These are phyloP conservation scores for Phoebastria nigripes DNA, from an alignment of 2,797 vertebrate species.

Conservation along the genomic window DNA sequence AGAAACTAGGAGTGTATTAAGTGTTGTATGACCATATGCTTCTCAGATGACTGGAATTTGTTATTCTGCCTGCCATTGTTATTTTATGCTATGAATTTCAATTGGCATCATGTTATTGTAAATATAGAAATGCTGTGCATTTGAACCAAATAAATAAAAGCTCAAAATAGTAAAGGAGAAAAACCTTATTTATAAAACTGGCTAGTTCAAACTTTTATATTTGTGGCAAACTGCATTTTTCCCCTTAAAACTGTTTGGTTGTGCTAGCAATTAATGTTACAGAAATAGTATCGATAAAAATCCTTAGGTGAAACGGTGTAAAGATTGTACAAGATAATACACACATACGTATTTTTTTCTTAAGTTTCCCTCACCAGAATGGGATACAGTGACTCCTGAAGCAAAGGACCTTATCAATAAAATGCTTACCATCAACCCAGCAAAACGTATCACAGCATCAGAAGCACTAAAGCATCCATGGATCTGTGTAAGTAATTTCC, in stretches of 20 bases:
- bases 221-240: background rate
- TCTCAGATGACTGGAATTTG: background rate
- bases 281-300: background rate
- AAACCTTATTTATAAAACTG: background rate
- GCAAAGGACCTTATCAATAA: constrained; percentile 99
- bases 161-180: background rate
- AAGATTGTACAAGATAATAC: background rate
- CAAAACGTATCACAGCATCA: constrained; percentile 90
- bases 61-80: background rate
- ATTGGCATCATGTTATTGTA: background rate
- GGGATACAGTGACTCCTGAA: constrained; percentile 97
- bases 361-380: constrained; percentile 96
- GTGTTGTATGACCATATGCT: background rate
- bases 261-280: background rate
- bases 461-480: constrained; percentile 96
- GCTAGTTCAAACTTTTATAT: background rate
- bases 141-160: background rate
- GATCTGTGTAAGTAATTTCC: constrained; percentile 88
- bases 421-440: constrained; percentile 97
- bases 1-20: background rate
- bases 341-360: background rate
- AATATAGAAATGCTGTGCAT: background rate
- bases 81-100: background rate
- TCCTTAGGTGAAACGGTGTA: background rate
- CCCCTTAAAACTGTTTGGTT: background rate